Percentiles rank a stretch among this genome's conserved stretches.
These are phyloP conservation scores for Echiichthys vipera DNA, from an alignment of 2,797 vertebrate genomes.

Conservation along the genomic window DNA sequence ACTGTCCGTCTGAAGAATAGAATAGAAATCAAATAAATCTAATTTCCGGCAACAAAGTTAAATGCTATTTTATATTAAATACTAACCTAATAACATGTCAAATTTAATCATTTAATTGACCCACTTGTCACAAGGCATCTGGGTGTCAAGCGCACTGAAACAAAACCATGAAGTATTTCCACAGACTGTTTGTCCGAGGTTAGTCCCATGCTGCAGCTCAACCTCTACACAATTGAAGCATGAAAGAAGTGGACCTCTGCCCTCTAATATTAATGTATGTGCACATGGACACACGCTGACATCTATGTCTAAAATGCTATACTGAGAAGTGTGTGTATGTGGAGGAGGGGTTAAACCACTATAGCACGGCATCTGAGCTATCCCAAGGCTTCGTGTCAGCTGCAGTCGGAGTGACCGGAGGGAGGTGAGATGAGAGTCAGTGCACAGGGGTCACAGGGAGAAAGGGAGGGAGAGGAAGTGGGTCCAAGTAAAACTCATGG, in stretches of 20 bases:
- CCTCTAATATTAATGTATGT: conserved; percentile 1
- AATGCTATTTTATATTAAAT: too few species aligned
- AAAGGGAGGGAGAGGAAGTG: not conserved
- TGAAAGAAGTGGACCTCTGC: not conserved
- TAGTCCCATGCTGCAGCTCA: not conserved
- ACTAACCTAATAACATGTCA: not conserved
- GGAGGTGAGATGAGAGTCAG: not conserved
- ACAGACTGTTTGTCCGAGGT: not conserved
- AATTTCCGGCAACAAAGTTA: not conserved
- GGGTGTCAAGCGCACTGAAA: not conserved
- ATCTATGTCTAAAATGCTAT: too few species aligned
- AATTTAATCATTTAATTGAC: not conserved
- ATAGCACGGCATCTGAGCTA: conserved; percentile 57
- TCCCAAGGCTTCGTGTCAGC: conserved; percentile 65
- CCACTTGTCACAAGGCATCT: not conserved
- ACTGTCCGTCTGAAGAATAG: not conserved
- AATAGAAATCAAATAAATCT: not conserved
- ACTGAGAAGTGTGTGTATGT: not conserved
- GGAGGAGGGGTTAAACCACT: conserved; percentile 33
- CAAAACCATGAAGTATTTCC: not conserved
- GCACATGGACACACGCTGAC: not conserved
- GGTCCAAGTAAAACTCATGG: not conserved
- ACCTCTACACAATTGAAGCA: not conserved
- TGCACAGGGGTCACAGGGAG: not conserved
- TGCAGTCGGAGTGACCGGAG: conserved; percentile 20